Evolutionary conservation across 2,113 vertebrate species (phyloP).

Genomic region (Tenebrosternarchus preto): DNA sequence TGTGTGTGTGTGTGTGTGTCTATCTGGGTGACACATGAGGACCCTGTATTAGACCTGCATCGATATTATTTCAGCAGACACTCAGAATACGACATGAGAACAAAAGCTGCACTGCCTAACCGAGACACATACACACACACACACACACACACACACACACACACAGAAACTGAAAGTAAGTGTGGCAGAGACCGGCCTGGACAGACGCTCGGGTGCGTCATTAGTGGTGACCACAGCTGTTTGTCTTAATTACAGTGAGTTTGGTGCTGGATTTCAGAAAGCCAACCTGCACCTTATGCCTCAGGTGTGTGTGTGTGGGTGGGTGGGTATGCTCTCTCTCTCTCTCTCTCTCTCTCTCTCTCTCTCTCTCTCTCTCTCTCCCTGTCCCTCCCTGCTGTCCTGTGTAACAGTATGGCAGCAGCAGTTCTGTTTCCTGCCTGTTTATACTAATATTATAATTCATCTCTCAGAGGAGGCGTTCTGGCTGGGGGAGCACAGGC

Average conservation of each 20-base stretch:
- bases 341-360: constrained; percentile 13
- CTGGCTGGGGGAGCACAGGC: constrained; percentile 52
- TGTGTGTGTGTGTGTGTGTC: too few species aligned
- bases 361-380: neutral
- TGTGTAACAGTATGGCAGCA: constrained; percentile 9
- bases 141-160: neutral
- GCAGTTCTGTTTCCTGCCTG: constrained; percentile 39
- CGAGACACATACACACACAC: neutral
- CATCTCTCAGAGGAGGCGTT: constrained; percentile 47
- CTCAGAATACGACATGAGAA: neutral
- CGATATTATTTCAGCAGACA: neutral
- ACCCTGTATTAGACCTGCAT: neutral
- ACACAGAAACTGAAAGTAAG: neutral
- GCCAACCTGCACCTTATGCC: constrained; percentile 18
- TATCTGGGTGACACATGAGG: neutral
- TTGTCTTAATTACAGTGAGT: constrained; percentile 40
- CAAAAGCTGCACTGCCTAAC: neutral
- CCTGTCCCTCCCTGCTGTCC: constrained; percentile 8
- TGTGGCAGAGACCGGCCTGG: neutral
- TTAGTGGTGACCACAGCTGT: constrained; percentile 48
- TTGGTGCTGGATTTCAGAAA: constrained; percentile 50
- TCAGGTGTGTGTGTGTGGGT: constrained; percentile 39
- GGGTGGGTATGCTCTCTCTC: constrained; percentile 12
- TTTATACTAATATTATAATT: constrained; percentile 54
- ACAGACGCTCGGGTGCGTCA: constrained; percentile 31